A percentile compares a stretch with the other conserved stretches of the same genome.
Conservation (phyloP, 1,140 invertebrate genomes). For the Stegodyphus dumicola region DNA sequence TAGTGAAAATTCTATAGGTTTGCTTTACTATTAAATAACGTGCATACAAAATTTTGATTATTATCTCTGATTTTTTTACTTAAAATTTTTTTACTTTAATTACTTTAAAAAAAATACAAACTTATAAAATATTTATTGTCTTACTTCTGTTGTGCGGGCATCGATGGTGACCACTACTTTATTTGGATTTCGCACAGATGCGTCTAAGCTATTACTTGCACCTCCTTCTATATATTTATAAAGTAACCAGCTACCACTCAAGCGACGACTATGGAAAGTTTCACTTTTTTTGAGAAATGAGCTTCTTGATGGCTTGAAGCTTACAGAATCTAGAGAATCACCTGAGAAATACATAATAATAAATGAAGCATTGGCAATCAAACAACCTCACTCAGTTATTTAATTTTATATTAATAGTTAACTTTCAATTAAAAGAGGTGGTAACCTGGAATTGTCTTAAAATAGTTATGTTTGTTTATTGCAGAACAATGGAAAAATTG, state of each 20-base stretch:
- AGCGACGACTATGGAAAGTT: constrained; percentile 34
- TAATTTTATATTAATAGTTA: too few species aligned
- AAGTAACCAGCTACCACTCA: constrained; percentile 67
- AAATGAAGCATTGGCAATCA: too few species aligned
- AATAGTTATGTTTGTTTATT: too few species aligned
- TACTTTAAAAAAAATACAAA: too few species aligned
- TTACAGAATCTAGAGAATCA: constrained; percentile 65
- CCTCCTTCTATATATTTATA: constrained; percentile 65
- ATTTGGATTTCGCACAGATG: constrained; percentile 68
- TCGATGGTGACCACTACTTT: constrained; percentile 69
- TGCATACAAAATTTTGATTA: too few species aligned
- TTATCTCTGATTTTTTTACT: neutral
- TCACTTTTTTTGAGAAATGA: constrained; percentile 52
- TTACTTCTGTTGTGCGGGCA: constrained; percentile 68
- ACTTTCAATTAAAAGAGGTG: too few species aligned
- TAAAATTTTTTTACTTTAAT: too few species aligned
- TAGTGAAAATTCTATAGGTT: too few species aligned
- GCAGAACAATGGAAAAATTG: too few species aligned
- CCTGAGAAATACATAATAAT: constrained; percentile 46
- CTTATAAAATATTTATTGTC: neutral
- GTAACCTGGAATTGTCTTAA: too few species aligned
- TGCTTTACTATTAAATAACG: too few species aligned
- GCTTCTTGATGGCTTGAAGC: constrained; percentile 63
- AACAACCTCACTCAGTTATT: too few species aligned
- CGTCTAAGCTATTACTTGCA: constrained; percentile 41